A percentile compares a stretch with the other conserved stretches of the same genome.
Conservation (phyloP, 2,113 vertebrate genomes). For the Spermophilus dauricus region DNA sequence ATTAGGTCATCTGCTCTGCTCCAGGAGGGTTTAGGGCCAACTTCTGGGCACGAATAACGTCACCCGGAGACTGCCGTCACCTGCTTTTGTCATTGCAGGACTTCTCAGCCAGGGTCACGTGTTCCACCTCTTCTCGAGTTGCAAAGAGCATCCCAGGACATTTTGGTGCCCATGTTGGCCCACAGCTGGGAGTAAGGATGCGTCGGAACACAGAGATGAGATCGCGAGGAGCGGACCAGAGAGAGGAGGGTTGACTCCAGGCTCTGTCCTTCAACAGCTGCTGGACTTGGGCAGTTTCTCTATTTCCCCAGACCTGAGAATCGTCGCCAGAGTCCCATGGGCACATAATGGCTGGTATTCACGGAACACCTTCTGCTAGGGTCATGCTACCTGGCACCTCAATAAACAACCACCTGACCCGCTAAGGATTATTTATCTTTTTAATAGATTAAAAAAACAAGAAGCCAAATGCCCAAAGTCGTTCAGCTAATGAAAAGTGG, state of each 20-base stretch:
- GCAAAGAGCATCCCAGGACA: background rate
- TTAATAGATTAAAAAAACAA: background rate
- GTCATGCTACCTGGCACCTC: too few species aligned
- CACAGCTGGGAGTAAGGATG: background rate
- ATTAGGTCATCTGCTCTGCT: conserved; percentile 8
- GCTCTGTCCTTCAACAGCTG: background rate
- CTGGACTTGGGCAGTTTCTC: background rate
- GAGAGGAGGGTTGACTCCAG: background rate
- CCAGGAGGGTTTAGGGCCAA: background rate
- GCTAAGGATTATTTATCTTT: background rate
- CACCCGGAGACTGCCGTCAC: background rate
- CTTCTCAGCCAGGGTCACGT: background rate
- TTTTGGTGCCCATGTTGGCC: background rate
- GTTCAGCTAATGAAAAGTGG: background rate
- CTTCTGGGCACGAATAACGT: background rate
- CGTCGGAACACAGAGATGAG: background rate
- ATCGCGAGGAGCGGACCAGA: background rate
- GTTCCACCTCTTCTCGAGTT: background rate
- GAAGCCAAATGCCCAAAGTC: background rate
- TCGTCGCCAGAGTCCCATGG: background rate
- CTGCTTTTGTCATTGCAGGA: conserved; percentile 14
- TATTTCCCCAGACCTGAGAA: background rate
- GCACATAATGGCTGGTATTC: background rate
- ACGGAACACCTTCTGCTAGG: too few species aligned
- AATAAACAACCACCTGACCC: background rate